phyloP scores from a whole-genome alignment of 2,113 vertebrate genomes.

The crab-eating macaque (Macaca fascicularis) region DNA sequence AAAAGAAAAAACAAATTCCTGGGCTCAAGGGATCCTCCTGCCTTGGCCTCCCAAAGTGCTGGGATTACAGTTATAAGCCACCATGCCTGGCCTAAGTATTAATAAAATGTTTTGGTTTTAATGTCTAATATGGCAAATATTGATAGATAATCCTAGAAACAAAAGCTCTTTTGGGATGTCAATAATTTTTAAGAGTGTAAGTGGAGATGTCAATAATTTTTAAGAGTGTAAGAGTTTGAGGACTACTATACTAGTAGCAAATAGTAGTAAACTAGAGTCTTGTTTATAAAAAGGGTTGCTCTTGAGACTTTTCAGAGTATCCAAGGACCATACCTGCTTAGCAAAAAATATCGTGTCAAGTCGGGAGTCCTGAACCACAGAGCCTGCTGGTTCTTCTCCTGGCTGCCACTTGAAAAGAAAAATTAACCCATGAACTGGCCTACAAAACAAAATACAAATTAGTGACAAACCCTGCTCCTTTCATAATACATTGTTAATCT shows the following conservation, averaged over 20 bases:
- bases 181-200: neutral
- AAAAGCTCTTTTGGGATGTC: neutral
- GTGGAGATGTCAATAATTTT: neutral
- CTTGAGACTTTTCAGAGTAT: neutral
- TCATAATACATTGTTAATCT: neutral
- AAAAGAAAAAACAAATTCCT: too few species aligned
- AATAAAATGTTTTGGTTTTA: constrained; percentile 25
- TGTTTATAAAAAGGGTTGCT: neutral
- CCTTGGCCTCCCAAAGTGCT: too few species aligned
- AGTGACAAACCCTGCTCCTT: constrained; percentile 23
- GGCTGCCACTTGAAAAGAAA: constrained; percentile 99
- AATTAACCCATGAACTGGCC: constrained; percentile 98
- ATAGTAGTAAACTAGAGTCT: neutral
- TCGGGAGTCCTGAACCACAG: constrained; percentile 97
- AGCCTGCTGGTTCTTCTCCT: constrained; percentile 98
- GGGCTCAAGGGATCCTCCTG: too few species aligned
- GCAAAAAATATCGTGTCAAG: constrained; percentile 98
- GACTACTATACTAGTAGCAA: neutral
- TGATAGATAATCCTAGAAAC: neutral
- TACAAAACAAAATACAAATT: constrained; percentile 81
- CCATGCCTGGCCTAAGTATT: neutral
- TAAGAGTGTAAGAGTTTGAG: neutral
- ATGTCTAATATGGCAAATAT: constrained; percentile 9
- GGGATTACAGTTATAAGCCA: too few species aligned
- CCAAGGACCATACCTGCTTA: constrained; percentile 91